phyloP scores from a whole-genome alignment of 2,888 invertebrate genomes.

The Drosophila borborema region DNA sequence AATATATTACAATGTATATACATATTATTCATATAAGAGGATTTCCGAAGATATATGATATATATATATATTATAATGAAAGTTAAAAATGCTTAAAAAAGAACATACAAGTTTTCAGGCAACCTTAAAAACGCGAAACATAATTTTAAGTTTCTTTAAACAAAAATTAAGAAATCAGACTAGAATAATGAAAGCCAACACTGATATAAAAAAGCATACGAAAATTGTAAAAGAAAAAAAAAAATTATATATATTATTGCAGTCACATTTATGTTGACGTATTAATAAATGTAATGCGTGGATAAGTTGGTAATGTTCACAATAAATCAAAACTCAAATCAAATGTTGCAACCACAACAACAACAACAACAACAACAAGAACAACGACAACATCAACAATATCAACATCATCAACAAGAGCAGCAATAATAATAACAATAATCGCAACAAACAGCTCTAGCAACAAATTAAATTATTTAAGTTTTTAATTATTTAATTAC shows the following conservation, averaged over 20 bases:
- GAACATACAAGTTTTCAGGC: too few species aligned
- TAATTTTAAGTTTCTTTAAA: too few species aligned
- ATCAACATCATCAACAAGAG: constrained; percentile 5
- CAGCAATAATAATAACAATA: constrained; percentile 8
- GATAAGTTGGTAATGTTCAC: not conserved
- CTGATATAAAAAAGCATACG: too few species aligned
- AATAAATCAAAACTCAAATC: constrained; percentile 1
- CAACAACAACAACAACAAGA: not conserved
- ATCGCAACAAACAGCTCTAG: constrained; percentile 26
- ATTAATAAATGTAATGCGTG: not conserved
- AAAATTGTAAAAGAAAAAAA: too few species aligned
- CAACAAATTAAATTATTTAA: not conserved
- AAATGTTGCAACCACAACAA: not conserved
- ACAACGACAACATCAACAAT: constrained; percentile 10
- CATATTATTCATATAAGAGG: not conserved
- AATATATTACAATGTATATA: not conserved
- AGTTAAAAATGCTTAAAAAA: too few species aligned
- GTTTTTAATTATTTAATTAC: not conserved
- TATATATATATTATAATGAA: too few species aligned
- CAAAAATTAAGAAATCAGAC: too few species aligned
- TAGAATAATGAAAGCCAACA: too few species aligned
- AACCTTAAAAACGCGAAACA: too few species aligned
- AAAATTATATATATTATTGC: too few species aligned
- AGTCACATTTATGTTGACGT: too few species aligned
- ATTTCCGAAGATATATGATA: too few species aligned